These are phyloP conservation scores for Hapalemur alaotrensis DNA, from an alignment of 2,797 vertebrate genomes.

Conservation along the genomic window DNA sequence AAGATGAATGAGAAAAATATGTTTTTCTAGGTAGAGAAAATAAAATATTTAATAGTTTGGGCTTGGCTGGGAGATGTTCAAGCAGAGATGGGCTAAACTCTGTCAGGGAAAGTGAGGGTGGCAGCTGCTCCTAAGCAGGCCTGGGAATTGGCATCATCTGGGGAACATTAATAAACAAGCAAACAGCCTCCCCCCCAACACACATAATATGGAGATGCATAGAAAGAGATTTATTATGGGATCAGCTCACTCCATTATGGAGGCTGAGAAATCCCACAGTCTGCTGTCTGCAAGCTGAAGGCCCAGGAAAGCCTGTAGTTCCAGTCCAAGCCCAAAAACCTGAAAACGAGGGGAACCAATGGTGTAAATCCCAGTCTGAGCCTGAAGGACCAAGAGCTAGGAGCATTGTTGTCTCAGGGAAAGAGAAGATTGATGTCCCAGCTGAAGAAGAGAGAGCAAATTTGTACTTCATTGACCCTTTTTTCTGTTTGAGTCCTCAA, in stretches of 20 bases:
- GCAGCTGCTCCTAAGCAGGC: not conserved
- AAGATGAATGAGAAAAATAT: not conserved
- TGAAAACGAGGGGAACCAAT: not conserved
- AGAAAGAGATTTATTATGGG: not conserved
- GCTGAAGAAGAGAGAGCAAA: not conserved
- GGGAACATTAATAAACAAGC: not conserved
- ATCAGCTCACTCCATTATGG: not conserved
- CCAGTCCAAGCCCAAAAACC: not conserved
- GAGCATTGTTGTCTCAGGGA: not conserved
- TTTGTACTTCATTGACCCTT: not conserved
- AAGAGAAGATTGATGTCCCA: not conserved
- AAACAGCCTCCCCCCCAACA: not conserved
- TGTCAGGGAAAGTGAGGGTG: not conserved
- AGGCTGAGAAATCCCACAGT: not conserved
- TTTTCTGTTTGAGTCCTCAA: not conserved
- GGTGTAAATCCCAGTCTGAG: not conserved
- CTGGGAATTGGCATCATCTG: not conserved
- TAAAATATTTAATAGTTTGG: not conserved
- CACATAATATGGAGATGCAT: not conserved
- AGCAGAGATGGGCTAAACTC: not conserved
- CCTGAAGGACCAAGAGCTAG: not conserved
- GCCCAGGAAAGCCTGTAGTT: not conserved
- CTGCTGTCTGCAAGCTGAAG: not conserved
- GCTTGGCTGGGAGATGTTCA: not conserved
- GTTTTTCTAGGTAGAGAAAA: not conserved